Evolutionary conservation across 1,140 invertebrate genomes (phyloP), one percentile per base, ranked within the genome.

Genomic region (Vanessa atalanta): DNA sequence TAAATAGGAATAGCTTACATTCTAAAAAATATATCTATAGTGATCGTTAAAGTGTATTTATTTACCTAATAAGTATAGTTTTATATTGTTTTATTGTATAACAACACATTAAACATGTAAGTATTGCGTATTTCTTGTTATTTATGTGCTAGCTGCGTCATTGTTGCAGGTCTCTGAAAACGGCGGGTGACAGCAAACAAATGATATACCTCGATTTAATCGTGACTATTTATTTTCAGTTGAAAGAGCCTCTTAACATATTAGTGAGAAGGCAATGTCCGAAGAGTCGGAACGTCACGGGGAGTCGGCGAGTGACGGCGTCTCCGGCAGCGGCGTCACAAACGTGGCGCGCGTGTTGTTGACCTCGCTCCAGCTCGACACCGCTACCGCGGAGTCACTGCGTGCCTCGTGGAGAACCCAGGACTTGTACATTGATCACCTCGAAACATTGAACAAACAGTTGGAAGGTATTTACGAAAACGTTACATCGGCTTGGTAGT

Each of bases 381-480:
- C 86, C 70, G 86, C 87, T 72, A 86, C 87, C 74, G 86, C 85
- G 75, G 91, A 93, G 72, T 85, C 89, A 55, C 88, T 93, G 65
- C 91, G 91, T 70, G 78, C 88, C 87, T 85, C 92, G 79, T 93
- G 92, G 92, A 88, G 80, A 85, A 87, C 83, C 82, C 92, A 93
- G 89, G 91, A 93, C 87, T 90, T 84, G 79, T 93, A 93, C 88
- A 93, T 93, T 87, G 92, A 93, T 78, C 90, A 93, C 76, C 88
- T 93, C 78, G 92, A 93, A 90, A 84, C 89, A 55, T 91, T 92
- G 90, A 93, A 92, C 88, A 93, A 91, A 89, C 89, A 91, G 85
- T 86, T 93, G 86, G 92, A 93, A 93, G 92, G 92, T 93, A 93
- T 93, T 93, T 93, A 93, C 84, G 90, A 81, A 78, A 90, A 84